These are phyloP conservation scores for Tetrapedia diversipes DNA, from an alignment of 2,888 invertebrate genomes.

Conservation along the genomic window DNA sequence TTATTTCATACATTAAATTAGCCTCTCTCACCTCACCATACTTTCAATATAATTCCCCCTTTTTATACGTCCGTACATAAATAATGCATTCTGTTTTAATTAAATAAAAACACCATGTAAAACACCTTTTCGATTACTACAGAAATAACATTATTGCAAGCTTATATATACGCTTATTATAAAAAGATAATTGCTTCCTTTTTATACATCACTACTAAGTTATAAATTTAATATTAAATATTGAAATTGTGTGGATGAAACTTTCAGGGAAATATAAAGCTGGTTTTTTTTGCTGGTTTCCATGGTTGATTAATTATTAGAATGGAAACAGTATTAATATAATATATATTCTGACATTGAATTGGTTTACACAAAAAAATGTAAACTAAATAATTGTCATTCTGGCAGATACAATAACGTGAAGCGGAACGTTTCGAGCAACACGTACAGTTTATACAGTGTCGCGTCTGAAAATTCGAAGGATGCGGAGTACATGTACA, in stretches of 20 bases:
- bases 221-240: background rate
- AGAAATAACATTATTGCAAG: background rate
- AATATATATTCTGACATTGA: background rate
- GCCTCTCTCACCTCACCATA: no score
- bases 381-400: slow-evolving; percentile 30
- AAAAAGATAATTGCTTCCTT: background rate
- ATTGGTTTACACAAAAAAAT: background rate
- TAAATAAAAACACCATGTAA: no score
- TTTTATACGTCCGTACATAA: no score
- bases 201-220: no score
- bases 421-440: slow-evolving; percentile 70
- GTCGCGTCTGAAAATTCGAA: slow-evolving; percentile 56
- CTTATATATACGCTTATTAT: background rate
- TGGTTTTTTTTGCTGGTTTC: background rate
- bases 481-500: slow-evolving; percentile 73
- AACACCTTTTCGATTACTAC: no score
- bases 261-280: background rate
- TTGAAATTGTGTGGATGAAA: background rate
- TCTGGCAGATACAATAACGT: slow-evolving; percentile 68
- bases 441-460: slow-evolving; percentile 66
- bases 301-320: background rate
- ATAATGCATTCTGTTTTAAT: no score
- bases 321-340: background rate
- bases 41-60: no score
- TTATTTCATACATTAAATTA: no score